Evolutionary conservation across 2,888 invertebrate genomes (phyloP), one percentile per base, ranked within the genome.

Genomic region (Mesochorus sp.): DNA sequence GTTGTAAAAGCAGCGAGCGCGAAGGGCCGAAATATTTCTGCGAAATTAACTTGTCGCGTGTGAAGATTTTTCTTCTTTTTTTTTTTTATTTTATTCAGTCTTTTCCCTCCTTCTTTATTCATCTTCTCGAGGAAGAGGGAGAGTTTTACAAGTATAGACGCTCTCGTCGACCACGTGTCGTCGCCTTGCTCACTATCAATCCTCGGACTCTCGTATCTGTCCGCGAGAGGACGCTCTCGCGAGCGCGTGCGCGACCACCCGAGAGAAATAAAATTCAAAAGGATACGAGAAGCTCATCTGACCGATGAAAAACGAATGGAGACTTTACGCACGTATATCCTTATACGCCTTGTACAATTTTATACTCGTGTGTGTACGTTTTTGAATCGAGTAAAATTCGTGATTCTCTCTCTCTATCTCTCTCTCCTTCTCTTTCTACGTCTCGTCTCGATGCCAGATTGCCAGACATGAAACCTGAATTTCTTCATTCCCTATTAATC

Each of bases 161-260:
- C 44, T 24, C 49, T 44, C 59, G 57, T 66, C 62, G 79, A 67
- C 76, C 66, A 62, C 70, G 71, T 79, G 79, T 79, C 80, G 59
- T 81, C 76, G 71, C 51, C 76, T 71, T 74, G 76, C 74, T 74
- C 62, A 71, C 76, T 66, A 81, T 81, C 79, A 81, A 76, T 81
- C 74, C 67, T 73, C 61, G 26, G 24, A 61, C 42, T 34, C 37
- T 47, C 44, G 39, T 61, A 51, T 61, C 62, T 42, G 49, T 42
- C 14, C 39, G 49, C 62, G 28, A 55, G 37, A 39, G 31, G 28
- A 19, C n/a, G 21, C 55, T 42, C 31, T 31, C 42, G 14, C 12
- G 31, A 34, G 61, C 44, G 42, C 51, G 44, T 64, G 59, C 37
- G n/a, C 66, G 70, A 75, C 67, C 75, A 66, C 64, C 62, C 68